Evolutionary conservation across 1,140 invertebrate genomes (phyloP).

Genomic region (Lepidotrigona ventralis): DNA sequence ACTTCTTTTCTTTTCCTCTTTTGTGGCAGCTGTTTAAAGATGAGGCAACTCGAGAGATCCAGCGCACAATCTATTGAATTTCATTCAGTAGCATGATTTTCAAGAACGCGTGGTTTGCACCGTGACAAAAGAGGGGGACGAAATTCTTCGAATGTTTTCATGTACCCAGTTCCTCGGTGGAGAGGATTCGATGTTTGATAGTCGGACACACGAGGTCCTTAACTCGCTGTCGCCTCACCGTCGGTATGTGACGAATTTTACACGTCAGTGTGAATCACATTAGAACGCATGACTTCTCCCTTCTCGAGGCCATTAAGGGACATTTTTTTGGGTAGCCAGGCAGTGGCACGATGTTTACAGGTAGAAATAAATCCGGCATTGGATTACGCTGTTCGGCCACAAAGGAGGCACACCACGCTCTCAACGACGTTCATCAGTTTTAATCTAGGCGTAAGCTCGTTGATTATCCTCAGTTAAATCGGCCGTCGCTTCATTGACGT

Average conservation of each 20-base stretch:
- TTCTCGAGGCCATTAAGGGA: constrained; percentile 52
- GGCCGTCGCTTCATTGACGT: constrained; percentile 3
- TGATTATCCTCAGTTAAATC: constrained; percentile 24
- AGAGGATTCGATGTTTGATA: constrained; percentile 20
- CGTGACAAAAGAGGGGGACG: background rate
- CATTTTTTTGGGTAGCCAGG: constrained; percentile 43
- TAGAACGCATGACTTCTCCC: constrained; percentile 60
- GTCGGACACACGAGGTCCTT: constrained; percentile 30
- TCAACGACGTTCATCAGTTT: constrained; percentile 16
- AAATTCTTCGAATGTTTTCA: constrained; percentile 26
- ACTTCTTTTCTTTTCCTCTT: background rate
- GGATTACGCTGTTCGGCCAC: background rate
- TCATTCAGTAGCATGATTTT: background rate
- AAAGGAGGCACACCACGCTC: background rate
- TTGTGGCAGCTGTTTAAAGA: background rate
- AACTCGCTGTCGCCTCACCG: constrained; percentile 30
- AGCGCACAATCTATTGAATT: background rate
- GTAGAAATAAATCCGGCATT: constrained; percentile 31
- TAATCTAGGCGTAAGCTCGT: constrained; percentile 32
- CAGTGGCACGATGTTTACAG: constrained; percentile 32
- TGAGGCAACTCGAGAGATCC: background rate
- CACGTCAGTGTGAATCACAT: constrained; percentile 66
- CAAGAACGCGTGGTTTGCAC: background rate
- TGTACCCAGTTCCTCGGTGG: background rate
- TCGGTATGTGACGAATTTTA: constrained; percentile 67